A percentile compares a stretch with the other conserved stretches of the same genome.
Conservation (phyloP, 2,113 vertebrate species). For the Tautogolabrus adspersus region DNA sequence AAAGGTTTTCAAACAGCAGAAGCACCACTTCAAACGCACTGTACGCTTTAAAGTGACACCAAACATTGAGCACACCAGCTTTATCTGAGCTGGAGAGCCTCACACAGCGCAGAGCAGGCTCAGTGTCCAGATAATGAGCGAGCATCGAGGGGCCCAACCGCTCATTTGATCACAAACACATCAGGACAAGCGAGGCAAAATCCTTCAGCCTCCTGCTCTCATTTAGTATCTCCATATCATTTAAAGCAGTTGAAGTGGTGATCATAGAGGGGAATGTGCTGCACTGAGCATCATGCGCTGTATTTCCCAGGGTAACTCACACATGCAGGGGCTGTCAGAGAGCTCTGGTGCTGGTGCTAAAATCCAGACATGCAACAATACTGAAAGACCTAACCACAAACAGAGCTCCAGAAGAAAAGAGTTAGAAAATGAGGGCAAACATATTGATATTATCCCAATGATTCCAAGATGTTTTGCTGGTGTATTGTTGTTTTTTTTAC, state of each 20-base stretch:
- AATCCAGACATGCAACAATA: slow-evolving; percentile 49
- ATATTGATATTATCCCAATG: not conserved
- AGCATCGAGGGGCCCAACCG: slow-evolving; percentile 41
- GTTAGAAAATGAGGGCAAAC: slow-evolving; percentile 25
- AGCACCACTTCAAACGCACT: slow-evolving; percentile 16
- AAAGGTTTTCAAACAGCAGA: slow-evolving; percentile 12
- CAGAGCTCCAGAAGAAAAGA: not conserved
- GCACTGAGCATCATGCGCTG: slow-evolving; percentile 22
- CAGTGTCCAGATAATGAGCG: slow-evolving; percentile 65
- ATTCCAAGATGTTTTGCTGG: not conserved
- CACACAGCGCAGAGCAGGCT: slow-evolving; percentile 46
- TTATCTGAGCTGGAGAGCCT: slow-evolving; percentile 64
- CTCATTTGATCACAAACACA: slow-evolving; percentile 70
- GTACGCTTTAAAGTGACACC: slow-evolving; percentile 49
- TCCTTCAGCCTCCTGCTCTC: slow-evolving; percentile 37
- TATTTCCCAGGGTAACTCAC: slow-evolving; percentile 43
- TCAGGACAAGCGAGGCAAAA: slow-evolving; percentile 48
- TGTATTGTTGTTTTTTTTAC: slow-evolving; percentile 8
- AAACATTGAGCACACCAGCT: slow-evolving; percentile 52
- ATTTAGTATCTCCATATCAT: slow-evolving; percentile 1
- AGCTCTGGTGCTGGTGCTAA: slow-evolving; percentile 28
- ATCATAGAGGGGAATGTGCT: slow-evolving; percentile 45
- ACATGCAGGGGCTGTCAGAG: slow-evolving; percentile 51
- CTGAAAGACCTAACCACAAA: slow-evolving; percentile 4
- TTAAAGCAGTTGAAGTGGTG: slow-evolving; percentile 58